Conservation (phyloP, 2,888 invertebrate genomes). For the Dryadula phaetusa region DNA sequence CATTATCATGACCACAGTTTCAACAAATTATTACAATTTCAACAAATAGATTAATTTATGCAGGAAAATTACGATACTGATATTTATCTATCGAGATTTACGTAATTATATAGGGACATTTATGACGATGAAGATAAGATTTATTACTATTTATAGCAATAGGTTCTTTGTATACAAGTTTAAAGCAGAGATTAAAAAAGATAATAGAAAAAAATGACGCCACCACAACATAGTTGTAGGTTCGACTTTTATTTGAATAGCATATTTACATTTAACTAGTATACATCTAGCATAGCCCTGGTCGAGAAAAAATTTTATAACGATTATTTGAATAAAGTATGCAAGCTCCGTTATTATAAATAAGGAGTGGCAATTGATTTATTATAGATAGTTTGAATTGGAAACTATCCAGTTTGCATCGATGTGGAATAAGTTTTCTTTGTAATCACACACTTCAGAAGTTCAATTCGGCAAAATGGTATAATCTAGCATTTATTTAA, state of each 20-base stretch:
- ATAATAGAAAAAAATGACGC: not conserved
- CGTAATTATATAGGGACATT: too few species aligned
- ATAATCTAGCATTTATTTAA: not conserved
- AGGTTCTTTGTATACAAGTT: conserved; percentile 29
- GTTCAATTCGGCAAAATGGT: conserved; percentile 28
- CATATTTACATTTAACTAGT: too few species aligned
- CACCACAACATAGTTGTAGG: not conserved
- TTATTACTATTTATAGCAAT: conserved; percentile 30
- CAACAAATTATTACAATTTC: conserved; percentile 65
- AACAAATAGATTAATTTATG: not conserved
- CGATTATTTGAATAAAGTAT: conserved; percentile 25
- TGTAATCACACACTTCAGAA: conserved; percentile 45
- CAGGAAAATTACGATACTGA: too few species aligned
- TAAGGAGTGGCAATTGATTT: conserved; percentile 43
- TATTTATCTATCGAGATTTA: conserved; percentile 30
- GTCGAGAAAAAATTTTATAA: too few species aligned
- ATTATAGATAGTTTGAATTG: conserved; percentile 44
- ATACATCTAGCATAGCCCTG: too few species aligned
- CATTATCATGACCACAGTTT: conserved; percentile 63
- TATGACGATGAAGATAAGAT: too few species aligned
- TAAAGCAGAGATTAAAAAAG: not conserved
- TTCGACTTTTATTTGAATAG: too few species aligned
- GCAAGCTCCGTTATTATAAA: conserved; percentile 34
- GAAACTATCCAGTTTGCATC: conserved; percentile 44
- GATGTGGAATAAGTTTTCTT: conserved; percentile 44